These are phyloP conservation scores for Archocentrus centrarchus DNA, from an alignment of 2,113 vertebrate genomes.

Conservation along the genomic window DNA sequence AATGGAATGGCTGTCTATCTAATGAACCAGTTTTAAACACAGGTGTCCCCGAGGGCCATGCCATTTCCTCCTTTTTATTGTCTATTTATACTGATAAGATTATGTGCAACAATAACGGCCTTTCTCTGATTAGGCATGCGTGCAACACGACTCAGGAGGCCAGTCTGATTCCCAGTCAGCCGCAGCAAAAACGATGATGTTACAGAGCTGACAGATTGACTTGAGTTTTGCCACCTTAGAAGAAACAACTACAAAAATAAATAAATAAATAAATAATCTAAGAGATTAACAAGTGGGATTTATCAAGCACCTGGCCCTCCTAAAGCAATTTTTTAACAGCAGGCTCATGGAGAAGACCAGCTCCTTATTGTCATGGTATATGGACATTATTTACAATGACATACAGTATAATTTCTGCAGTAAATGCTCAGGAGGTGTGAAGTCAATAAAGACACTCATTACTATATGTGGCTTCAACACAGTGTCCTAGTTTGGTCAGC, in stretches of 20 bases:
- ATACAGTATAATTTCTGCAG: slow-evolving; percentile 19
- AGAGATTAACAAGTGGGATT: slow-evolving; percentile 13
- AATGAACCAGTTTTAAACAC: slow-evolving; percentile 75
- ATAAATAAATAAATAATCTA: neutral
- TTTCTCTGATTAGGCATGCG: slow-evolving; percentile 62
- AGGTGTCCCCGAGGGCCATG: slow-evolving; percentile 72
- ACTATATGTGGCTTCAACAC: slow-evolving; percentile 28
- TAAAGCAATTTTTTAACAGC: neutral
- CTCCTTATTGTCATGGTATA: neutral
- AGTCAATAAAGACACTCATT: slow-evolving; percentile 65
- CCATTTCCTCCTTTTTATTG: slow-evolving; percentile 73
- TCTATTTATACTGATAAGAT: slow-evolving; percentile 76
- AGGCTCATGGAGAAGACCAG: slow-evolving; percentile 12
- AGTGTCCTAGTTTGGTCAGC: slow-evolving; percentile 57
- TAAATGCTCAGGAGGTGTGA: slow-evolving; percentile 15
- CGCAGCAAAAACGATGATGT: slow-evolving; percentile 24
- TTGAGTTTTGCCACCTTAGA: slow-evolving; percentile 43
- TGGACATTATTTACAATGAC: slow-evolving; percentile 30
- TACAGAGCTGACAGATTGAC: slow-evolving; percentile 44
- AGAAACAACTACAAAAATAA: neutral
- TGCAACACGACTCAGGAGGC: slow-evolving; percentile 60
- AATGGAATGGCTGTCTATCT: slow-evolving; percentile 74
- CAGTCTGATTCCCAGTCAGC: slow-evolving; percentile 51
- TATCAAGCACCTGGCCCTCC: neutral
- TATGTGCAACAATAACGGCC: slow-evolving; percentile 74